Conservation (phyloP, 2,888 invertebrate genomes). For the Latrodectus hesperus region DNA sequence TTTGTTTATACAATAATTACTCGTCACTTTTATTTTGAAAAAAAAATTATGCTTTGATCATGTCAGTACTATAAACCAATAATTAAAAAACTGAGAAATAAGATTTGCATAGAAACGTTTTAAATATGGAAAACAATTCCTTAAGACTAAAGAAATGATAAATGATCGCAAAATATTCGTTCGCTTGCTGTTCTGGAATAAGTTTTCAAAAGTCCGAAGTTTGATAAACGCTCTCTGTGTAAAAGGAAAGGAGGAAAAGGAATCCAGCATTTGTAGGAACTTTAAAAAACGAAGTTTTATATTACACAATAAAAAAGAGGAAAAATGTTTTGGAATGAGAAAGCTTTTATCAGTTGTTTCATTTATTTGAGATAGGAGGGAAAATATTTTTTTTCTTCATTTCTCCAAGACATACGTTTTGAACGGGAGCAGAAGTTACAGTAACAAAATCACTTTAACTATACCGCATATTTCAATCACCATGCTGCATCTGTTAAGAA, state of each 20-base stretch:
- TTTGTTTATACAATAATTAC: too few species aligned
- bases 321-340: constrained; percentile 20
- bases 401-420: constrained; percentile 15
- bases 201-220: constrained; percentile 15
- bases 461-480: constrained; percentile 34
- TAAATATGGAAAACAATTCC: constrained; percentile 19
- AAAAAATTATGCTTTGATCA: too few species aligned
- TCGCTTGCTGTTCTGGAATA: constrained; percentile 9
- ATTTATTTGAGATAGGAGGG: neutral
- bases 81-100: neutral
- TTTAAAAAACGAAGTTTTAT: constrained; percentile 20
- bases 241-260: neutral
- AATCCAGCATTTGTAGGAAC: constrained; percentile 11
- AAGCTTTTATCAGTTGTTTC: constrained; percentile 38
- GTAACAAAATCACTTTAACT: constrained; percentile 34
- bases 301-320: constrained; percentile 35
- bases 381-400: constrained; percentile 12
- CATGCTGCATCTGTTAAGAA: constrained; percentile 39
- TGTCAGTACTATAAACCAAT: too few species aligned
- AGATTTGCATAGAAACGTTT: constrained; percentile 9
- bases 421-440: constrained; percentile 14
- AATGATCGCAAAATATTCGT: constrained; percentile 34
- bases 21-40: too few species aligned
- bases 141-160: constrained; percentile 24
- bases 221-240: constrained; percentile 15